Evolutionary conservation across 2,113 vertebrate genomes (phyloP), one percentile per base, ranked within the genome.

Genomic region (Octodon degus): DNA sequence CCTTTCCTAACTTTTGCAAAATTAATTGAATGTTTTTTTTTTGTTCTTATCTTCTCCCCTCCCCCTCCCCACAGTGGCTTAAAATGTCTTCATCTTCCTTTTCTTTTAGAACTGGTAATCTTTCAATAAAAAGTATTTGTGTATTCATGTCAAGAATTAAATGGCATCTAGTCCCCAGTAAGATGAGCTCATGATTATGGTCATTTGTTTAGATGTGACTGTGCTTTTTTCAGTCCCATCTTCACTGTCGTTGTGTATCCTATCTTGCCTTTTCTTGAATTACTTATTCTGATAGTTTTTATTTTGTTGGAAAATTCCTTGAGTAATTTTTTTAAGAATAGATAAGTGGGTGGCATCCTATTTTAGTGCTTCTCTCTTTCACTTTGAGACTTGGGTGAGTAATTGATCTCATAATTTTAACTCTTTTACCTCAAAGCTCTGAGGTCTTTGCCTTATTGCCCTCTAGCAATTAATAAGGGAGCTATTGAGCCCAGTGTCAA

Each of bases 261-360:
- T 20, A 6, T 37, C 74, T 91, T 97, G 77, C 37, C 85, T 72
- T 94, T 85, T 92, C 85, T 95, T 43, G 79, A 89, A 43, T 97
- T 60, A 95, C 82, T 96, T 96, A 83, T 83, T 96, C 92, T 94
- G 65, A 67, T 79, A 53, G 30, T 72, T 90, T 85, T 90, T 95
- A 74, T 96, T 95, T 94, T 93, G 67, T 65, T 96, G 89, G 93
- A 97, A 95, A 86, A 96, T 94, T 97, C 87, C 94, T 96, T 84
- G 84, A 94, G 94, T 93, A 63, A 65, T 88, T 96, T 79, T 94
- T 83, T 97, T 65, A 82, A 95, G 91, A 89, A 67, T 60, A 79
- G 91, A 60, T 83, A 82, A 89, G 94, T 91, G 67, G 86, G 92
- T 43, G 72, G 77, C 60, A 1, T 62, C 22, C 83, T 93, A 93